Percentiles rank a stretch among this genome's conserved stretches.
Conservation (phyloP, 2,797 vertebrate genomes). For the Podarcis siculus region DNA sequence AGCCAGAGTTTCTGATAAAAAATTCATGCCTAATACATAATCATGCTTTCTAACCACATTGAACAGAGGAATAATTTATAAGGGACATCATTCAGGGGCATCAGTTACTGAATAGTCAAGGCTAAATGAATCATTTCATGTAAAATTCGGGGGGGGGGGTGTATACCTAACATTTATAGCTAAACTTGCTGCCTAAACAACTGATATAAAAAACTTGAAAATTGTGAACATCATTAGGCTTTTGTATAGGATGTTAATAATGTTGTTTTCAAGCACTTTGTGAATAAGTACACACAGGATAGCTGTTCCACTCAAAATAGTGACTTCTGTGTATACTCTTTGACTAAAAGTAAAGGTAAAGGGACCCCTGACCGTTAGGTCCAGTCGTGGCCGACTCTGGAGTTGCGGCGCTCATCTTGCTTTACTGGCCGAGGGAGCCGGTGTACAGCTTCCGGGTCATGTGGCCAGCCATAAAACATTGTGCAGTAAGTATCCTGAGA, state of each 20-base stretch:
- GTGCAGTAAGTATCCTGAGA: too few species aligned
- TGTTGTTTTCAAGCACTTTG: too few species aligned
- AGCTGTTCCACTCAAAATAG: too few species aligned
- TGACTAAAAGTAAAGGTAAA: too few species aligned
- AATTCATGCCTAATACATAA: slow-evolving; percentile 5
- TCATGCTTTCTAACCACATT: background rate
- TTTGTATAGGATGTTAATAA: background rate
- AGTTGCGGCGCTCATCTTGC: too few species aligned
- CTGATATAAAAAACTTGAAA: background rate
- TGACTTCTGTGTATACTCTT: background rate
- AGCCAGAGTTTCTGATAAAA: slow-evolving; percentile 12
- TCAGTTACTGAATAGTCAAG: background rate
- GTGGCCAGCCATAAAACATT: too few species aligned
- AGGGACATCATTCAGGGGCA: background rate
- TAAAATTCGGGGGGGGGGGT: background rate
- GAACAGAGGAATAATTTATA: slow-evolving; percentile 5
- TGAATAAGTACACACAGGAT: background rate
- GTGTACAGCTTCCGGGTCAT: too few species aligned
- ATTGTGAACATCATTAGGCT: background rate
- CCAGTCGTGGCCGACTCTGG: too few species aligned
- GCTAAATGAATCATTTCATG: background rate
- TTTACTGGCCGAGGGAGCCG: too few species aligned
- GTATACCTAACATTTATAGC: background rate
- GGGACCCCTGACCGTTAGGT: too few species aligned
- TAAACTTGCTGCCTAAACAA: background rate